Evolutionary conservation across 2,113 vertebrate genomes (phyloP), one percentile per base, ranked within the genome.

Genomic region (Ictalurus furcatus): DNA sequence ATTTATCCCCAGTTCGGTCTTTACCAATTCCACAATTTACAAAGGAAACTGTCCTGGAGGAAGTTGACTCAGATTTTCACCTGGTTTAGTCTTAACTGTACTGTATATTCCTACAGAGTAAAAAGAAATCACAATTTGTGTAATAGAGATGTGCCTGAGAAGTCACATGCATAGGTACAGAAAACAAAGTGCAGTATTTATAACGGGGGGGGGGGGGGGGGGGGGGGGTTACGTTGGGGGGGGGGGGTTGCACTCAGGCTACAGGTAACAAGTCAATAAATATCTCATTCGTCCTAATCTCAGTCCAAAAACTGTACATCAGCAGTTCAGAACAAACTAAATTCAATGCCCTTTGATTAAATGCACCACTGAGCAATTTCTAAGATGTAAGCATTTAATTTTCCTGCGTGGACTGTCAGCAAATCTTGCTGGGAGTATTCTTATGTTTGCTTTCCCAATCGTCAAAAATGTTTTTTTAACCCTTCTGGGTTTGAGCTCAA

Each of bases 241-340:
- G n/a, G n/a, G n/a, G 2, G 0, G 6, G 44, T 21, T 84, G 65
- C 13, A 87, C 80, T 54, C 61, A 90, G 83, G 73, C 73, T 87
- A 84, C 84, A 86, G 73, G 76, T 58, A 58, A 16, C 56, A 16
- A 69, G 74, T 69, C 83, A 85, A 61, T 85, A 90, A 87, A 87
- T 85, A 89, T 79, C 37, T 48, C 58, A 81, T 87, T 86, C 71
- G 44, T 89, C 81, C 90, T 76, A 30, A 34, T 85, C 88, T 71
- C 71, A 13, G 52, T 28, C 79, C 17, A 58, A 86, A 86, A 86
- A 71, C 63, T 37, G 34, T 28, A 76, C 40, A 48, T 88, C 87
- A 87, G 85, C 85, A 65, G 76, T 87, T 90, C 87, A 9, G 48
- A 87, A 86, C 89, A 90, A 88, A 89, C 78, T 73, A 85, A 87